Evolutionary conservation across 2,797 vertebrate genomes (phyloP).

Genomic region (Amblyopsis hoosieri): DNA sequence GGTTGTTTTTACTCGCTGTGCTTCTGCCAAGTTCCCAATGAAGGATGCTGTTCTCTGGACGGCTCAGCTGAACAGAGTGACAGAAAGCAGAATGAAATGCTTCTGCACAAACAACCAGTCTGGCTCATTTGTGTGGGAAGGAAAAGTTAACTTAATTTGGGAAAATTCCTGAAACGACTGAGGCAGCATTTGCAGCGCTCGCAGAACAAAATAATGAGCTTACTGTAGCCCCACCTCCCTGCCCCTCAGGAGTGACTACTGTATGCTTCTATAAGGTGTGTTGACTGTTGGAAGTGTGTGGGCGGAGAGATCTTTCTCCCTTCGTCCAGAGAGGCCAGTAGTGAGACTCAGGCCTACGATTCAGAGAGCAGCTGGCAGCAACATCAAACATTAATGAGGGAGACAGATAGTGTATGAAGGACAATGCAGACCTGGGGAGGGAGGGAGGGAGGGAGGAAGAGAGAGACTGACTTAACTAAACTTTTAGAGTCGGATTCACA

Average conservation of each 20-base stretch:
- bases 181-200: slow-evolving; percentile 28
- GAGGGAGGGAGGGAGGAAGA: slow-evolving; percentile 30
- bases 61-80: slow-evolving; percentile 20
- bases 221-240: neutral
- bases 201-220: slow-evolving; percentile 24
- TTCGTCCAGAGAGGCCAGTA: slow-evolving; percentile 33
- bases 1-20: too few species aligned
- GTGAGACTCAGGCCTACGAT: slow-evolving; percentile 57
- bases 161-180: slow-evolving; percentile 44
- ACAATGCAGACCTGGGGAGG: slow-evolving; percentile 51
- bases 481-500: too few species aligned
- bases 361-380: slow-evolving; percentile 70
- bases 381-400: slow-evolving; percentile 80
- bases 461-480: slow-evolving; percentile 5
- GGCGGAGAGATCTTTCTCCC: neutral
- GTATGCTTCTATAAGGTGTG: neutral
- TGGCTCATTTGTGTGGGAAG: slow-evolving; percentile 47
- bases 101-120: slow-evolving; percentile 37
- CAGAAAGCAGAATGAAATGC: slow-evolving; percentile 38
- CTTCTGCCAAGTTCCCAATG: slow-evolving; percentile 24
- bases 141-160: slow-evolving; percentile 44
- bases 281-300: slow-evolving; percentile 1
- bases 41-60: slow-evolving; percentile 29
- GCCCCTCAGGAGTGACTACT: neutral
- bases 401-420: slow-evolving; percentile 63